phyloP scores from a whole-genome alignment of 2,888 invertebrate species.

The Sussaba pulchella region DNA sequence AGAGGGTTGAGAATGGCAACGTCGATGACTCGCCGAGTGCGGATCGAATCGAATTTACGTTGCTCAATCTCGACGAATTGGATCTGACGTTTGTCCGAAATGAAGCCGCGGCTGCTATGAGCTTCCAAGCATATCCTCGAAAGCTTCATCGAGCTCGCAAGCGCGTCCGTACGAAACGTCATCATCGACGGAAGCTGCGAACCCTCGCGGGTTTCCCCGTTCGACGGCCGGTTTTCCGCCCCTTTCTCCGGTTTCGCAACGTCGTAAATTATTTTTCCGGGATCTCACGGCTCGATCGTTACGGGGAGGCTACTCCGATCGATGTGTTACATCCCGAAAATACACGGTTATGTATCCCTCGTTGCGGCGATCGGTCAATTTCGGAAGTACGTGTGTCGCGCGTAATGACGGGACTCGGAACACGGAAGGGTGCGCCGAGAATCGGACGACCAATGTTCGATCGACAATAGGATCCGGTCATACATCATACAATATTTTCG shows the following conservation, averaged over 20 bases:
- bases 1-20: constrained; percentile 47
- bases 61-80: constrained; percentile 55
- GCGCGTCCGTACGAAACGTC: constrained; percentile 4
- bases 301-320: background rate
- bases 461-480: background rate
- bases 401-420: too few relatives aligned
- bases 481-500: background rate
- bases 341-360: background rate
- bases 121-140: background rate
- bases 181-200: constrained; percentile 6
- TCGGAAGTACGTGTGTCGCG: constrained; percentile 52
- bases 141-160: background rate
- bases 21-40: constrained; percentile 56
- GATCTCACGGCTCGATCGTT: background rate
- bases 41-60: constrained; percentile 54
- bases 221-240: too few relatives aligned
- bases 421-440: background rate
- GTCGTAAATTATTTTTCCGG: constrained; percentile 60
- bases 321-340: constrained; percentile 3
- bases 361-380: constrained; percentile 54
- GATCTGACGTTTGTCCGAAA: constrained; percentile 37
- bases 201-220: background rate
- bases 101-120: background rate
- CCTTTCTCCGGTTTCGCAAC: background rate
- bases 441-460: background rate